Conservation (phyloP, 2,888 invertebrate species). For the Portevinia maculata region DNA sequence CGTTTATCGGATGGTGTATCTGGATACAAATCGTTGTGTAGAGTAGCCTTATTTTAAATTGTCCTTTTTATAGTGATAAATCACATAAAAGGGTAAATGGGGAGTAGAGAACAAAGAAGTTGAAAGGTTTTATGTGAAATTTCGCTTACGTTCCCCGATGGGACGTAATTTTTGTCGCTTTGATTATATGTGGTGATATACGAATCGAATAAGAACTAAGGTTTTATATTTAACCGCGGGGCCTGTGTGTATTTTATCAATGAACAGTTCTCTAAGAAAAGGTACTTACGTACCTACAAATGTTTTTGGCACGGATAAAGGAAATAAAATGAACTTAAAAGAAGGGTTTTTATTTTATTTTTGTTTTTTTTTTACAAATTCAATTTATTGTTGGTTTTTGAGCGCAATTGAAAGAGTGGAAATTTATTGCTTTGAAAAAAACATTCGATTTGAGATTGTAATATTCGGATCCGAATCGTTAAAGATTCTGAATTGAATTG, state of each 20-base stretch:
- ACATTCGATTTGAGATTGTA: no score
- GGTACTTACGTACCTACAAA: no score
- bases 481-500: no score
- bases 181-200: slow-evolving; percentile 9
- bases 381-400: no score
- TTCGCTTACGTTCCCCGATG: slow-evolving; percentile 26
- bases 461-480: no score
- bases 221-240: not conserved
- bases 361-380: not conserved
- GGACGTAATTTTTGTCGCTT: slow-evolving; percentile 46
- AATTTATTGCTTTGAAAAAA: no score
- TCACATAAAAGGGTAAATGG: slow-evolving; percentile 14
- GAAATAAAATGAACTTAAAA: not conserved
- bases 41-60: slow-evolving; percentile 18
- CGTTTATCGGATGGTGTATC: slow-evolving; percentile 40
- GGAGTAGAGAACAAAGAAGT: slow-evolving; percentile 15
- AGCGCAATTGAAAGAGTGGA: no score
- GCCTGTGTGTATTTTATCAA: slow-evolving; percentile 53
- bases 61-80: slow-evolving; percentile 35
- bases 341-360: not conserved
- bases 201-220: slow-evolving; percentile 48
- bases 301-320: slow-evolving; percentile 2
- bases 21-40: slow-evolving; percentile 10
- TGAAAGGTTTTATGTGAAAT: slow-evolving; percentile 59
- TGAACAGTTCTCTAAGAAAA: no score